Base-by-base conservation (phyloP, 1,140 invertebrate species). In the Chymomyza costata region DNA sequence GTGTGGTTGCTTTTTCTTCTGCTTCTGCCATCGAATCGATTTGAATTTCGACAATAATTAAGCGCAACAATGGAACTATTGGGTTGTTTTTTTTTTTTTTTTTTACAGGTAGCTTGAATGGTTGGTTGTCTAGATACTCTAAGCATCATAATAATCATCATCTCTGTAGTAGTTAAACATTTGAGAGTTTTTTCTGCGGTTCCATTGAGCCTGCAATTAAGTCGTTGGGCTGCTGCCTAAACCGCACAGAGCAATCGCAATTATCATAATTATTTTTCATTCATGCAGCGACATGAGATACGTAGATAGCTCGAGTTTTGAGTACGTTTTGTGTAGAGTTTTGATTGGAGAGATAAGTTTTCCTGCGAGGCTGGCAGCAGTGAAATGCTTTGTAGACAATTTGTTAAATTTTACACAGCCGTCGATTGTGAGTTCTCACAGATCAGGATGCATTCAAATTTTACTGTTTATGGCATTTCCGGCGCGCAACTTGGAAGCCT, bases 241-340 rank as follows among this genome's bases (percentile, higher is more conserved):
- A 48, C 43, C 41, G 15, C 13, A 38, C 21, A 25, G 21, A 25
- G 21, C 21, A 16, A 44, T 80, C 80, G 73, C 73, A 78, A 78
- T 80, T 81, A 80, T 80, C 68, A 80, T 80, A 80, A 80, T 80
- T 80, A 80, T 80, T 78, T 78, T 34, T 78, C 73, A 80, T 80
- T 78, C 73, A 80, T 73, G 67, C 73, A 32, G 64, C 55, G 67
- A 15, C 5, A 28, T 58, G 61, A 47, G 59, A 59, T 65, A 47
- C 59, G 48, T 13, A 15, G 25, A 57, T 57, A 21, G 25, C 37
- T 55, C 18, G 25, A 45, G 47, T 53, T 45, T 53, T 17, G 25
- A 38, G 3, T 19, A 44, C 11, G 32, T 10, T 41, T 31, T 17
- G 11, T 16, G 34, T 41, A 19, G 55, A 76, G 70, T 62, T 70